Evolutionary conservation across 2,113 vertebrate species (phyloP).

Genomic region (Spilogale gracilis): DNA sequence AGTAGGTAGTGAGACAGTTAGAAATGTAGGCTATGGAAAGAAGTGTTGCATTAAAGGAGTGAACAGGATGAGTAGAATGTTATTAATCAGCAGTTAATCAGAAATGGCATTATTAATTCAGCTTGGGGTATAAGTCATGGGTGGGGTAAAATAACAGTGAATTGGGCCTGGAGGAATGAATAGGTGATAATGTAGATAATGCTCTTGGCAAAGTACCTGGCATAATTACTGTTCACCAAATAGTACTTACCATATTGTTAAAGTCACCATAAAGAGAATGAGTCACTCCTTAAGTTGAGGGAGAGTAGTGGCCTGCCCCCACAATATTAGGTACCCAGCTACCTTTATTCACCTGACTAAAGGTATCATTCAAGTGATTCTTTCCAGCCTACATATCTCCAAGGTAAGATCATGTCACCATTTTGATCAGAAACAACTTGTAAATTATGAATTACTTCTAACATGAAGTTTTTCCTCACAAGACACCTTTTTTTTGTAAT

Average conservation of each 20-base stretch:
- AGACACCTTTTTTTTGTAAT: background rate
- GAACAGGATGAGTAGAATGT: background rate
- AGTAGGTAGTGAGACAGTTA: background rate
- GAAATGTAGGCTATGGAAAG: background rate
- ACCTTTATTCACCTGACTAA: background rate
- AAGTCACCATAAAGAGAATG: background rate
- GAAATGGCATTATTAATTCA: constrained; percentile 16
- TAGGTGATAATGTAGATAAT: background rate
- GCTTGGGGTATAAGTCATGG: background rate
- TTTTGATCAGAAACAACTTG: background rate
- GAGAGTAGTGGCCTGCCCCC: background rate
- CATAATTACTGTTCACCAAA: background rate
- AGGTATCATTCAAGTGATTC: background rate
- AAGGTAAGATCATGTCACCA: background rate
- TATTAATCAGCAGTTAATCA: background rate
- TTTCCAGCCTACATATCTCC: background rate
- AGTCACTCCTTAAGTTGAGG: background rate
- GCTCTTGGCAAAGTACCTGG: constrained; percentile 29
- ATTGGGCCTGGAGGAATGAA: background rate
- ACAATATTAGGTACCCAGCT: background rate
- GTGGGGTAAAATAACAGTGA: background rate
- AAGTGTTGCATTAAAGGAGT: background rate
- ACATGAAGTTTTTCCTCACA: background rate
- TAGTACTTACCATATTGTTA: background rate
- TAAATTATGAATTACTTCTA: background rate